These are phyloP conservation scores for Pungitius pungitius DNA, from an alignment of 2,113 vertebrate species.

Conservation along the genomic window DNA sequence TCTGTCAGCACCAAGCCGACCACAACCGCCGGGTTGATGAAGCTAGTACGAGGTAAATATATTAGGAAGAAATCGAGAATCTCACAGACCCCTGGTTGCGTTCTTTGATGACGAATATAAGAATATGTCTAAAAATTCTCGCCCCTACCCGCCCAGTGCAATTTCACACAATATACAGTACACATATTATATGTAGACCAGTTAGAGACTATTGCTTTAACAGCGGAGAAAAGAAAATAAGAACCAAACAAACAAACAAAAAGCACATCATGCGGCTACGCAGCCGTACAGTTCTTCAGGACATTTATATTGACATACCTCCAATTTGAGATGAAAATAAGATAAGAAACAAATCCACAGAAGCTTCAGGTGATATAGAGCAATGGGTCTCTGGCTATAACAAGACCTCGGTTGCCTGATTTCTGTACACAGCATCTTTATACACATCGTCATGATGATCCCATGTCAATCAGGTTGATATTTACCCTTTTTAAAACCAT, in stretches of 20 bases:
- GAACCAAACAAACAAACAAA: slow-evolving; percentile 47
- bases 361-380: slow-evolving; percentile 74
- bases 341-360: slow-evolving; percentile 72
- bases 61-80: slow-evolving; percentile 51
- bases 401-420: slow-evolving; percentile 69
- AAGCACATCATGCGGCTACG: slow-evolving; percentile 44
- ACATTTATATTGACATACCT: slow-evolving; percentile 68
- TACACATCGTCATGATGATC: slow-evolving; percentile 69
- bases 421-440: slow-evolving; percentile 77
- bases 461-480: slow-evolving; percentile 52
- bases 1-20: slow-evolving; percentile 59
- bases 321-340: slow-evolving; percentile 68
- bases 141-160: slow-evolving; percentile 54
- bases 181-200: slow-evolving; percentile 70
- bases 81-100: slow-evolving; percentile 29
- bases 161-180: slow-evolving; percentile 77
- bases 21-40: slow-evolving; percentile 54
- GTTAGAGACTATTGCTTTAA: slow-evolving; percentile 71
- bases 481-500: slow-evolving; percentile 58
- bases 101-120: slow-evolving; percentile 62
- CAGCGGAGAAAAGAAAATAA: slow-evolving; percentile 65
- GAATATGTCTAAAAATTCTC: slow-evolving; percentile 59
- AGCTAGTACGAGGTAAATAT: slow-evolving; percentile 73
- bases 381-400: slow-evolving; percentile 69
- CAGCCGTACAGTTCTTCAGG: slow-evolving; percentile 54